Conservation (phyloP, 2,113 vertebrate genomes). For the Lanius collurio region DNA sequence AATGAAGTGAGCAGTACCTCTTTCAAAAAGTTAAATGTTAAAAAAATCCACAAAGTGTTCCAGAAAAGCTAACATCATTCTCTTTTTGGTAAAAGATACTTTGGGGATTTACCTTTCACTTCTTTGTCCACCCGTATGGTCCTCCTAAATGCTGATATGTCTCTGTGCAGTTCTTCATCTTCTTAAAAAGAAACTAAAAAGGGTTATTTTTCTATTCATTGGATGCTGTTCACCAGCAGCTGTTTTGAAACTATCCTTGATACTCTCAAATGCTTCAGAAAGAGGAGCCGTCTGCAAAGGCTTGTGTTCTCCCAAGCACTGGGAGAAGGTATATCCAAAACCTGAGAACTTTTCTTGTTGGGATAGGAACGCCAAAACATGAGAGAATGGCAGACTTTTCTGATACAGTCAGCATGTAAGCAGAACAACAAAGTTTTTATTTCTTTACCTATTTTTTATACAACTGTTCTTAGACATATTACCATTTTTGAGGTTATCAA, state of each 20-base stretch:
- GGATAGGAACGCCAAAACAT: background rate
- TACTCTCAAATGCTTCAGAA: background rate
- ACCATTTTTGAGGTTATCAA: background rate
- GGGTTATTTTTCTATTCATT: background rate
- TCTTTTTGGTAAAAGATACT: background rate
- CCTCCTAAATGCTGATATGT: background rate
- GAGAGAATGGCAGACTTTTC: background rate
- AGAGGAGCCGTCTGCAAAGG: background rate
- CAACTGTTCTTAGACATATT: background rate
- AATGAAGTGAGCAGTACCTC: background rate
- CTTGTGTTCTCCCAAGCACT: background rate
- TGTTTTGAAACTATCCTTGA: background rate
- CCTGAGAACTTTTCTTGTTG: background rate
- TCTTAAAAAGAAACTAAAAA: background rate
- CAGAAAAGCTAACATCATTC: background rate
- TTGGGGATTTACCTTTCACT: background rate
- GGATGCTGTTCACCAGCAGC: background rate
- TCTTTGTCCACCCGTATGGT: background rate
- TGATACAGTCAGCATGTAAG: background rate
- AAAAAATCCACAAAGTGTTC: background rate
- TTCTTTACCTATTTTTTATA: background rate
- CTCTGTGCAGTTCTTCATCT: background rate
- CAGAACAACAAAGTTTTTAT: background rate
- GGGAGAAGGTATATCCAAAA: background rate
- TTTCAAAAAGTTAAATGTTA: background rate